Base-by-base conservation (phyloP, 53 echinoderm and acorn worm species). In the Zoroaster sp. region DNA sequence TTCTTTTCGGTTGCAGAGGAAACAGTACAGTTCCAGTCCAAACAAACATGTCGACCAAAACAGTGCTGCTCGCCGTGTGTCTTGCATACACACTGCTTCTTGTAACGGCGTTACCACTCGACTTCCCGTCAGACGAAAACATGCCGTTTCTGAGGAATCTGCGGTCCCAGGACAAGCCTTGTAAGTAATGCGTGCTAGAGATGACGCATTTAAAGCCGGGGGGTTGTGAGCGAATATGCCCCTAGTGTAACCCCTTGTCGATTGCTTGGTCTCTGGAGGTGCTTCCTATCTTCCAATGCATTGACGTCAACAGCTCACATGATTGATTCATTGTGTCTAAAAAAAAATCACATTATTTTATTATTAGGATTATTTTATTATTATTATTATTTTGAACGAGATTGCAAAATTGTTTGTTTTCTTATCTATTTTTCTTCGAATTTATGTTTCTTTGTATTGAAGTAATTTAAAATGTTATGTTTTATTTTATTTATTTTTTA, bases 11-110 rank as follows among this genome's bases (percentile, higher is more conserved):
- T 17, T 47, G 17, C 63, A 59, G 63, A 59, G 63, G 63, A 59
- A 59, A 59, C 23, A 21, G 30, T 28, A 59, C 23, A 25, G 63
- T 28, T 21, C 63, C 28, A 21, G 3, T 9, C 5, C 1, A 28
- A 59, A 28, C 28, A 59, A 59, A 25, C 77, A 85, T 85, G 85
- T 85, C 85, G 85, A 85, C 85, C 36, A 85, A 85, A 85, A 85
- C 85, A 34, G 44, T 85, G n/a, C 46, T 85, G 36, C 51, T 85
- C 2, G 71, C 69, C 35, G 72, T 71, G 36, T 85, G 85, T 11
- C 34, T 85, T 14, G 70, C 71, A 20, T 85, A 85, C 71, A 52
- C 85, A 4, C 30, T 71, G 36, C 71, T 85, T 45, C 71, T 85
- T 12, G 85, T 85, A 4, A 71, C 85, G 11, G 46, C 85, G 46